Conservation (phyloP, 2,888 invertebrate species). For the Orthonychiurus folsomi region DNA sequence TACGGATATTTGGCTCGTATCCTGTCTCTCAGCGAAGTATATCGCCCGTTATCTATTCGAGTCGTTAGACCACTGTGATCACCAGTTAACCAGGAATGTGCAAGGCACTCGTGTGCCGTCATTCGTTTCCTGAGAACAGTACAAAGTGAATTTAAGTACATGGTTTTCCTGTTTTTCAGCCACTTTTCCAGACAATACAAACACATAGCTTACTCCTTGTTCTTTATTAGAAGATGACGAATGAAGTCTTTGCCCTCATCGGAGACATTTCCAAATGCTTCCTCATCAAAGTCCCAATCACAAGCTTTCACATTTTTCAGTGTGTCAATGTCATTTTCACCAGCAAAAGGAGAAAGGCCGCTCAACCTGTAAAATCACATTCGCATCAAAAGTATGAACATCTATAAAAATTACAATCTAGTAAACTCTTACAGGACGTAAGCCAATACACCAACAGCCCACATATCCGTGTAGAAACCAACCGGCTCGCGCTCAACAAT, state of each 20-base stretch:
- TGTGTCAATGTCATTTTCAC: constrained; percentile 96
- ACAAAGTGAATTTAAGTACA: constrained; percentile 4
- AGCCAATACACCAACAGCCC: constrained; percentile 97
- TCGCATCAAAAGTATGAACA: not conserved
- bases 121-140: constrained; percentile 68
- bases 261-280: constrained; percentile 87
- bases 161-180: not conserved
- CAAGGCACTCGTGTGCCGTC: constrained; percentile 94
- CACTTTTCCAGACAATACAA: not conserved
- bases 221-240: constrained; percentile 76
- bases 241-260: constrained; percentile 98
- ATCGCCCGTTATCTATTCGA: constrained; percentile 71
- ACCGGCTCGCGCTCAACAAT: constrained; percentile 97
- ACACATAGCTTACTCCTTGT: constrained; percentile 67
- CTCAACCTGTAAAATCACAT: constrained; percentile 58
- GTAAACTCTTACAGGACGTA: constrained; percentile 77
- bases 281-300: constrained; percentile 98
- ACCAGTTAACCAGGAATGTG: constrained; percentile 91
- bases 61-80: constrained; percentile 67
- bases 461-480: constrained; percentile 99
- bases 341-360: constrained; percentile 97
- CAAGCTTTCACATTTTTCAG: constrained; percentile 96
- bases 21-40: constrained; percentile 76
- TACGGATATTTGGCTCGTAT: constrained; percentile 72
- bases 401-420: not conserved